These are phyloP conservation scores for Leguminivora glycinivorella DNA, from an alignment of 1,140 invertebrate species.

Conservation along the genomic window DNA sequence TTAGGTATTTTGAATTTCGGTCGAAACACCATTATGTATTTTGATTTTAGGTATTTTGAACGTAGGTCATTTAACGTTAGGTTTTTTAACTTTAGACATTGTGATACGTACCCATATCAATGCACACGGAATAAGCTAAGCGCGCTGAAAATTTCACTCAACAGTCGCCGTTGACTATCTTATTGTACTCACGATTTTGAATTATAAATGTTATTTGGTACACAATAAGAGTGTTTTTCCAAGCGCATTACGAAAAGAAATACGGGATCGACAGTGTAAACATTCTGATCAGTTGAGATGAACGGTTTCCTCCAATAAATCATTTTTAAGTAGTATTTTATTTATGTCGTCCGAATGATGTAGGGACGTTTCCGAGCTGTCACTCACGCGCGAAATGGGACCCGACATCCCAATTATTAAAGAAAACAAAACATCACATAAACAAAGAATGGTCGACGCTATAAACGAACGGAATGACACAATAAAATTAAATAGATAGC, in stretches of 20 bases:
- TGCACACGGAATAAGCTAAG: conserved; percentile 5
- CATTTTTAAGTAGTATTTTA: not conserved
- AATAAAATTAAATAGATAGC: conserved; percentile 10
- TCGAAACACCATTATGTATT: too few relatives aligned
- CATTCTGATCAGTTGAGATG: not conserved
- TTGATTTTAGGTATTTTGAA: too few relatives aligned
- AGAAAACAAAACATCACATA: conserved; percentile 4
- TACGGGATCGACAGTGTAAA: too few relatives aligned
- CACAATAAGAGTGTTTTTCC: not conserved
- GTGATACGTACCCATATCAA: too few relatives aligned
- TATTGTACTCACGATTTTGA: not conserved
- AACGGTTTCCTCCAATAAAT: not conserved
- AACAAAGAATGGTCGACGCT: conserved; percentile 7
- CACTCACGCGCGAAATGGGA: not conserved
- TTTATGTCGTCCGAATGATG: not conserved
- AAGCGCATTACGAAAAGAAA: not conserved
- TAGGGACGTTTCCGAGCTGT: not conserved
- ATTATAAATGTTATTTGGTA: not conserved
- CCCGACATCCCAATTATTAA: not conserved
- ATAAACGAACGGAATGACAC: not conserved
- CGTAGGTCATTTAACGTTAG: too few relatives aligned
- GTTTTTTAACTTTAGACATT: too few relatives aligned
- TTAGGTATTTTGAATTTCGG: too few relatives aligned
- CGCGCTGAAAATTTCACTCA: not conserved
- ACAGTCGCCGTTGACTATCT: not conserved